Percentiles rank a stretch among this genome's conserved stretches.
These are phyloP conservation scores for Mythimna ferrago DNA, from an alignment of 2,888 invertebrate genomes.

Conservation along the genomic window DNA sequence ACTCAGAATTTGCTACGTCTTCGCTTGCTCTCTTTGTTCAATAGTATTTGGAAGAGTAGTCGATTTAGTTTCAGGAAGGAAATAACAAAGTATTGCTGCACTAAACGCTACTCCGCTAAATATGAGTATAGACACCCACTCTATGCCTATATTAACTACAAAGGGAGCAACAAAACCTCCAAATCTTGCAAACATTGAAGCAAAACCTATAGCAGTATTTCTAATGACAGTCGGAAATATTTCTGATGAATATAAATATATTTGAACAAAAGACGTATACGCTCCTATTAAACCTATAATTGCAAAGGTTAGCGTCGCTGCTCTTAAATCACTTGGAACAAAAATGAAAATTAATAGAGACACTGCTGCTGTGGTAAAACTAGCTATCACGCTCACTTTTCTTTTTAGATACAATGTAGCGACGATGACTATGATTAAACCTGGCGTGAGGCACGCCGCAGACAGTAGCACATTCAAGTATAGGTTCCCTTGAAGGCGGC, in stretches of 20 bases:
- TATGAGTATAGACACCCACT: slow-evolving; percentile 83
- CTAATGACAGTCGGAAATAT: slow-evolving; percentile 95
- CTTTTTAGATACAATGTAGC: slow-evolving; percentile 78
- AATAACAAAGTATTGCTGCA: slow-evolving; percentile 79
- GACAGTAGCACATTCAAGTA: slow-evolving; percentile 95
- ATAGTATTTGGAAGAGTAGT: slow-evolving; percentile 83
- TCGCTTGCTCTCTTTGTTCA: slow-evolving; percentile 75
- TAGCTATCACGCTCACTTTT: slow-evolving; percentile 76
- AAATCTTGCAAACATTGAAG: slow-evolving; percentile 92
- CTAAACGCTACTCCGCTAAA: slow-evolving; percentile 79
- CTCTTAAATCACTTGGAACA: slow-evolving; percentile 73
- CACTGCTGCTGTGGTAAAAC: slow-evolving; percentile 76
- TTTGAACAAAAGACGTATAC: slow-evolving; percentile 92
- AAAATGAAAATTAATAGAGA: slow-evolving; percentile 81
- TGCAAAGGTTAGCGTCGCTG: slow-evolving; percentile 92
- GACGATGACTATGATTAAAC: slow-evolving; percentile 76
- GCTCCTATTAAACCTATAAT: slow-evolving; percentile 94
- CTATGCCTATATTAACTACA: slow-evolving; percentile 89
- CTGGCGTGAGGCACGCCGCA: slow-evolving; percentile 82
- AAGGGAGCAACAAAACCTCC: slow-evolving; percentile 93
- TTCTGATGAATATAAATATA: slow-evolving; percentile 94
- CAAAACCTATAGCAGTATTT: slow-evolving; percentile 94
- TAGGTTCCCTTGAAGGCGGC: slow-evolving; percentile 94
- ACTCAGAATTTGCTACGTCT: slow-evolving; percentile 23
- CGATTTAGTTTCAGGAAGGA: slow-evolving; percentile 84